Base-by-base conservation (phyloP, 2,113 vertebrate genomes). In the Actenoides lindsayi region DNA sequence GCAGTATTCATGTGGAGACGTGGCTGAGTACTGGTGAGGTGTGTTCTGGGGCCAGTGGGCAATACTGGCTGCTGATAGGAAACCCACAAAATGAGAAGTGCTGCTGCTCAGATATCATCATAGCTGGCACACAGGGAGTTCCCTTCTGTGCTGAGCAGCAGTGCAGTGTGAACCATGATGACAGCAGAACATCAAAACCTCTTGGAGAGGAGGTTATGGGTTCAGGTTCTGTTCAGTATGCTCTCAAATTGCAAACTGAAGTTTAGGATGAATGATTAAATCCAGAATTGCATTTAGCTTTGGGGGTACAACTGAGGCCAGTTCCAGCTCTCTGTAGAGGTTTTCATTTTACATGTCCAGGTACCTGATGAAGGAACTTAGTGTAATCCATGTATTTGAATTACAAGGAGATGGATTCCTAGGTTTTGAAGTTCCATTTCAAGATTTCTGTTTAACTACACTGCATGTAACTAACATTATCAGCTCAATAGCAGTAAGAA, bases 31-130 rank as follows among this genome's bases (percentile, higher is more conserved):
- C 53, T 75, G 46, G 63, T 1, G 37, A 92, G 54, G 71, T 86
- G 50, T 73, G 64, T 57, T 88, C 64, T 46, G 37, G 83, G 59
- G 31, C 59, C 80, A 81, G 76, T 59, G 54, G 71, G 63, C 37
- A 93, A 44, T 89, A 93, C 54, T 37, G 25, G 79, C 64, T 93
- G n/a, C 50, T 79, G 94, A 94, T 95, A 96, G 83, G 86, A 89
- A 97, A 95, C 67, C 86, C 63, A 0, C 94, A 95, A 88, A 95
- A 86, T 57, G 59, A 94, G 83, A 90, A 94, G 64, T 77, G 86
- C 10, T 80, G 33, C 46, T 83, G 67, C 46, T 68, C 28, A 79
- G 76, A 92, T 93, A 80, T 54, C 76, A 67, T 93, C 68, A 24
- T 2, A 25, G 79, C 59, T 92, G 86, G 86, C 33, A 50, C 48